Evolutionary conservation across 2,888 invertebrate genomes (phyloP).

Genomic region (Idaea aversata): DNA sequence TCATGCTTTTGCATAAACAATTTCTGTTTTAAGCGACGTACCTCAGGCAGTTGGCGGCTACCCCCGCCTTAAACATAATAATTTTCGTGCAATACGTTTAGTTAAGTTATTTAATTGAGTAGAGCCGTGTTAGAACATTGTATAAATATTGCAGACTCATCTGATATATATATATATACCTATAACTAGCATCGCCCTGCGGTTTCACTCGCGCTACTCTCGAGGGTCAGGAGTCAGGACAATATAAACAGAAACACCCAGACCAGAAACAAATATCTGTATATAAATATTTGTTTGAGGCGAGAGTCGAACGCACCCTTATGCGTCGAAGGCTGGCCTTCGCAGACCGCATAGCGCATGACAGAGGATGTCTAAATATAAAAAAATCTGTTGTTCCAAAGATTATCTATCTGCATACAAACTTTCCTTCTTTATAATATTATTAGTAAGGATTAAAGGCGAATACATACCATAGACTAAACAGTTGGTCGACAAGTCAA

Average conservation of each 20-base stretch:
- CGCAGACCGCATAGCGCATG: too few species aligned
- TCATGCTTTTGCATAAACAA: too few species aligned
- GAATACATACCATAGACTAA: too few species aligned
- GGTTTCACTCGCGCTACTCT: neutral
- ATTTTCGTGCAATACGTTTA: constrained; percentile 77
- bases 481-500: too few species aligned
- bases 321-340: too few species aligned
- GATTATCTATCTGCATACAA: neutral
- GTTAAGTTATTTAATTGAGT: constrained; percentile 76
- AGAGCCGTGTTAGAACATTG: constrained; percentile 64
- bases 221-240: too few species aligned
- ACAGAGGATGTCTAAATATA: neutral
- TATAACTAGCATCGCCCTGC: neutral
- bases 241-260: too few species aligned
- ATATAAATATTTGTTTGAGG: too few species aligned
- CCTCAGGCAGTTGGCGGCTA: too few species aligned
- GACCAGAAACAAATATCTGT: too few species aligned
- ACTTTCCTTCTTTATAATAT: neutral
- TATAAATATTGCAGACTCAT: constrained; percentile 55
- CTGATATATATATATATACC: neutral
- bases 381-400: neutral
- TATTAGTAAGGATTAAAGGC: neutral
- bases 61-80: constrained; percentile 41
- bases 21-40: too few species aligned
- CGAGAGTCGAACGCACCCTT: neutral